Evolutionary conservation across 1,140 invertebrate genomes (phyloP), one percentile per base, ranked within the genome.

Genomic region (Polyergus mexicanus): DNA sequence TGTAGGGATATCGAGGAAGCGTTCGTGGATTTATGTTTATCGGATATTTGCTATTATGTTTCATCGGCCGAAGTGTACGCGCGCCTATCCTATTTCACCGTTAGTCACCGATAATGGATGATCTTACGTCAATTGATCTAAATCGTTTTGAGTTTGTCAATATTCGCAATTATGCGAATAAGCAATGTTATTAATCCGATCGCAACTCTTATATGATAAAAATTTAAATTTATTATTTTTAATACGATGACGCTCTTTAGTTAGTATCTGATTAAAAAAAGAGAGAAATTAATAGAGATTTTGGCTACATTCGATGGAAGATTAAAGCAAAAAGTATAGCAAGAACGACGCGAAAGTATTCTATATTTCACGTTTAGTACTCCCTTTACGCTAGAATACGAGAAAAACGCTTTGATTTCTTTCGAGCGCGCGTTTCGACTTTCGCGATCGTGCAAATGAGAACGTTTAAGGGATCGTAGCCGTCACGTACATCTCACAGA

Each of bases 361-460:
- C 41, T 44, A 35, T 35, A 58, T 65, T 89, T 71, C 56, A 58
- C 22, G 22, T 41, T 84, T 32, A 66, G 65, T 72, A 16, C 68
- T 77, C 44, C 38, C 62, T 71, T 38, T 28, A 10, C 32, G 25
- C 11, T 65, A 51, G 63, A 32, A 71, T 47, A 65, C 58, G 38
- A 47, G 44, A 71, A 76, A 77, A 74, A 83, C 87, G 65, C 87
- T 89, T 89, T 89, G 88, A 89, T 86, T 88, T 81, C 51, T 89
- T 85, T 69, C 58, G 38, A 58, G 28, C 35, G 3, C 58, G 56
- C 81, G 83, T 81, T 41, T 77, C 83, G 69, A 81, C 60, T 81
- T 76, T 44, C 60, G 66, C 77, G 41, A 66, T 16, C 58, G 77
- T 35, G 78, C 78, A 84, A 87, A 84, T 84, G 85, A 84, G 72